Base-by-base conservation (phyloP, 2,888 invertebrate genomes). In the Malacosoma neustria region DNA sequence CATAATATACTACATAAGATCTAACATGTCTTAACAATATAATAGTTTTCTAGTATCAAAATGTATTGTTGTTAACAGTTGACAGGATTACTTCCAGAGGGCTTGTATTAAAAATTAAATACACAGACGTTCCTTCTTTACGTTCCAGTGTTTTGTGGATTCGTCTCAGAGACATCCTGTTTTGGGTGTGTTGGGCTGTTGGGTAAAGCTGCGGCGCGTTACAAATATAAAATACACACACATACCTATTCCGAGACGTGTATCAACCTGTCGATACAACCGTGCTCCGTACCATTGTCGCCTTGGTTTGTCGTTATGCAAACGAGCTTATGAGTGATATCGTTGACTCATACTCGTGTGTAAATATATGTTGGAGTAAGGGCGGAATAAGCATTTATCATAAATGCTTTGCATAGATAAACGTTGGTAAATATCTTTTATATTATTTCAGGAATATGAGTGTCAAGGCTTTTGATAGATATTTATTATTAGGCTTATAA, bases 181-280 rank as follows among this genome's bases (percentile, higher is more conserved):
- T 53, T 54, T 45, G 43, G 48, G 44, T 15, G 7, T 41, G 40
- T 38, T 34, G 15, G 39, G 22, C 37, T 39, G 42, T n/a, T n/a
- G n/a, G n/a, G n/a, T 9, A 22, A 22, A 5, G 22, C 22, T 22
- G 22, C 9, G 22, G 6, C 1, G 9, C 22, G 5, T 22, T 22
- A 22, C 22, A 22, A 22, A 22, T 22, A 22, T 7, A 22, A 36
- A 36, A 34, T 32, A 61, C 61, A 34, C 64, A 69, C 65, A 67
- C 61, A 54, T 7, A 32, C 42, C 38, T 39, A 42, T 35, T 13
- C 34, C 40, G 45, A 61, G 62, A 77, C 79, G 60, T 71, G 80
- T 77, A 70, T 61, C 61, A 74, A 80, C 80, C 69, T 77, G 80
- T 79, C 77, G 71, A 72, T 72, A 62, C 70, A 67, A 68, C 61